Evolutionary conservation across 2,113 vertebrate species (phyloP).

Genomic region (Burhinus bistriatus): DNA sequence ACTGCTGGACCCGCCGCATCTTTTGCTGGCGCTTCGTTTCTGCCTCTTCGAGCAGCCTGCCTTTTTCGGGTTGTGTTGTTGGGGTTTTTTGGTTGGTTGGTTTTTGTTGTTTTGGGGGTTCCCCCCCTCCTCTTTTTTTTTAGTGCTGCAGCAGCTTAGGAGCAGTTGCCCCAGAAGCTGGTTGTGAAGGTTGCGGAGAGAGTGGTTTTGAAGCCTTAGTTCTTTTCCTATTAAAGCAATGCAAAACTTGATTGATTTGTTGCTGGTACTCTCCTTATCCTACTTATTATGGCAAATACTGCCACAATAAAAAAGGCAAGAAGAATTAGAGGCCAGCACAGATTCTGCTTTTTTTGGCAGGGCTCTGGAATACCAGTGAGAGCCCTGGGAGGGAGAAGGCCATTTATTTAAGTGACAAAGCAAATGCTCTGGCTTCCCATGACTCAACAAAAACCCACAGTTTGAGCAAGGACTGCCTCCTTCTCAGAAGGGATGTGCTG

Average conservation of each 20-base stretch:
- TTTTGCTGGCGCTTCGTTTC: accelerated
- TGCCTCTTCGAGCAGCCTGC: background rate
- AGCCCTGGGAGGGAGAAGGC: background rate
- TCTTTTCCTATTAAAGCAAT: background rate
- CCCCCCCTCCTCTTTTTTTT: accelerated
- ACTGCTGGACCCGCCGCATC: accelerated
- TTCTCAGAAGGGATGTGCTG: background rate
- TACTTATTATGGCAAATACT: background rate
- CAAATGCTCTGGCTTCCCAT: background rate
- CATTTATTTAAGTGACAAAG: slow-evolving; percentile 11
- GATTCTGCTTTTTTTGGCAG: background rate
- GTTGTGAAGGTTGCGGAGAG: background rate
- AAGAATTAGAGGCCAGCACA: background rate
- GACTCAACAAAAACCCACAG: background rate
- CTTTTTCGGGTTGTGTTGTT: background rate
- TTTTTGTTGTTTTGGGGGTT: background rate
- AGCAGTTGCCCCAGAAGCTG: background rate
- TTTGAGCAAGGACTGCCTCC: background rate
- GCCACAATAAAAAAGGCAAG: background rate
- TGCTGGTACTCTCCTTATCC: background rate
- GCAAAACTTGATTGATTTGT: background rate
- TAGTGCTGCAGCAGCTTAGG: background rate
- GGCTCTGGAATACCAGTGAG: background rate
- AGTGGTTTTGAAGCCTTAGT: background rate
- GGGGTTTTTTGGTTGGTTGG: too few species aligned